These are phyloP conservation scores for Eupithecia vulgata DNA, from an alignment of 2,888 invertebrate species.

Conservation along the genomic window DNA sequence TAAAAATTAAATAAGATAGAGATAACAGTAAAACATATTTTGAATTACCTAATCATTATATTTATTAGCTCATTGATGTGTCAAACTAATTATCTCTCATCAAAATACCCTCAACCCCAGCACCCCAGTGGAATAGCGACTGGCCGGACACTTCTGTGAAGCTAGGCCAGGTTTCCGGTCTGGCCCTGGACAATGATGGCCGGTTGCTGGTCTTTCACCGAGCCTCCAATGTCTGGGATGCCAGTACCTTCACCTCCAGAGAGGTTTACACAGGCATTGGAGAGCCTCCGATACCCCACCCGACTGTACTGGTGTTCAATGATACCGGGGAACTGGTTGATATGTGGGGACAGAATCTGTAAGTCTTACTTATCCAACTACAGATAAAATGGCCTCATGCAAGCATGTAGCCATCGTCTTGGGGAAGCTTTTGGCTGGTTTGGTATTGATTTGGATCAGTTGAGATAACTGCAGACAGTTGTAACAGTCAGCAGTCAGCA, in stretches of 20 bases:
- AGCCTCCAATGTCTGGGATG: slow-evolving; percentile 86
- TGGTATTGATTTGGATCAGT: no score
- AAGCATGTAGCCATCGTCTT: no score
- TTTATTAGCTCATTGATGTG: neutral
- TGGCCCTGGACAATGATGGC: slow-evolving; percentile 89
- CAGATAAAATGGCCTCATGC: no score
- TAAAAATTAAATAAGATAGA: slow-evolving; percentile 8
- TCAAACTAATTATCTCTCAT: neutral
- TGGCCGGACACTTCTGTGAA: slow-evolving; percentile 83
- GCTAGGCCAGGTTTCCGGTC: slow-evolving; percentile 91
- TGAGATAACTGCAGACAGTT: no score
- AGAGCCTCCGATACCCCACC: slow-evolving; percentile 85
- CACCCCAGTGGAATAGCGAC: slow-evolving; percentile 78
- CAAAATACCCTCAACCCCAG: slow-evolving; percentile 55
- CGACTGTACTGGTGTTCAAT: slow-evolving; percentile 87
- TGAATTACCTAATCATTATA: neutral
- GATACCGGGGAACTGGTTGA: slow-evolving; percentile 85
- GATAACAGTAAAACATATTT: no score
- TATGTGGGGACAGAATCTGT: slow-evolving; percentile 89
- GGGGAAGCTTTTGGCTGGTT: no score
- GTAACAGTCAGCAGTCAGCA: no score
- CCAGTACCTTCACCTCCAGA: slow-evolving; percentile 81
- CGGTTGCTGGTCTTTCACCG: slow-evolving; percentile 93
- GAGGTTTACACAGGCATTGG: slow-evolving; percentile 83
- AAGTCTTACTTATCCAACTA: slow-evolving; percentile 58